phyloP scores from a whole-genome alignment of 1,140 invertebrate species.

The Gryon sp. region DNA sequence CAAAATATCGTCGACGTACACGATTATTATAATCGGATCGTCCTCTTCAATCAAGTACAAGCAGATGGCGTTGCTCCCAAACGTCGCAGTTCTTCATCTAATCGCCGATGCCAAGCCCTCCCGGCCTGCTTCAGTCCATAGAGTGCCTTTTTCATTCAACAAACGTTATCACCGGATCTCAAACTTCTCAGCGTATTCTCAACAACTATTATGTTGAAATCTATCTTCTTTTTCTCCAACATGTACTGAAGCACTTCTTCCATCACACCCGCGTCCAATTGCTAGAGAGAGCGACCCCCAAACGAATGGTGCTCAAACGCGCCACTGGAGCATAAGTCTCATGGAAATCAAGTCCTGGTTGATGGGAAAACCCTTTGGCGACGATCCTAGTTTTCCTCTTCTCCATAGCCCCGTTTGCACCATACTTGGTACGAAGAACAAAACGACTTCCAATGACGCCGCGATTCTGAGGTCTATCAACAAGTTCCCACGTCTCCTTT shows the following conservation, averaged over 20 bases:
- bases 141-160: background rate
- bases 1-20: conserved; percentile 7
- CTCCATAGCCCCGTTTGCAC: conserved; percentile 11
- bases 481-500: background rate
- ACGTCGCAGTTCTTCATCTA: background rate
- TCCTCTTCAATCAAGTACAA: background rate
- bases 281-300: conserved; percentile 21
- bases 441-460: background rate
- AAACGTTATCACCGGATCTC: background rate
- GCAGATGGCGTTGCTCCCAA: background rate
- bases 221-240: conserved; percentile 3
- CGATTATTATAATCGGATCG: background rate
- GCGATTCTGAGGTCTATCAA: background rate
- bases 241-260: background rate
- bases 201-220: background rate
- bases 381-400: conserved; percentile 67
- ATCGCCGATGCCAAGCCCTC: background rate
- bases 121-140: conserved; percentile 6
- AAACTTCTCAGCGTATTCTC: background rate
- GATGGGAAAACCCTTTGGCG: conserved; percentile 63
- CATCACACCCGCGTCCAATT: background rate
- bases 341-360: conserved; percentile 54
- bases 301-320: conserved; percentile 50
- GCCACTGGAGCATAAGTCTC: conserved; percentile 64
- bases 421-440: background rate